Percentiles rank a stretch among this genome's conserved stretches.
Evolutionary conservation across 1,140 invertebrate genomes (phyloP).

Genomic region (Cotesia vestalis): DNA sequence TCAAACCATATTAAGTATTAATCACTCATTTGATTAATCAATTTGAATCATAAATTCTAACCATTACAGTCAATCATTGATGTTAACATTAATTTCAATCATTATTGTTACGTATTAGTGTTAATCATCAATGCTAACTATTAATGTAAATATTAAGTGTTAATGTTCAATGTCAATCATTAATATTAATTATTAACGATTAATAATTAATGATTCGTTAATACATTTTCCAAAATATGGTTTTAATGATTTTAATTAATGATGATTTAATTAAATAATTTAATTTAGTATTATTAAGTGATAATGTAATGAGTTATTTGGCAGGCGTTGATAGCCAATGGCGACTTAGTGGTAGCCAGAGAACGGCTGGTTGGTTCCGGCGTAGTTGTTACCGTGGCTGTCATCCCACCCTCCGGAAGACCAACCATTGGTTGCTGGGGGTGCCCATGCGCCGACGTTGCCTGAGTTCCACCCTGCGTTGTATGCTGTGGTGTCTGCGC

Average conservation of each 20-base stretch:
- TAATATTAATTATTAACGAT: no score
- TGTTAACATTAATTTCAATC: no score
- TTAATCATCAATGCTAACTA: no score
- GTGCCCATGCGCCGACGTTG: slow-evolving; percentile 50
- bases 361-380: slow-evolving; percentile 41
- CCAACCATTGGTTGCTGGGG: slow-evolving; percentile 54
- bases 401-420: slow-evolving; percentile 52
- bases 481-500: slow-evolving; percentile 55
- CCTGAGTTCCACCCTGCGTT: slow-evolving; percentile 53
- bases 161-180: no score
- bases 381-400: slow-evolving; percentile 32
- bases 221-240: no score
- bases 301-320: not conserved
- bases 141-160: no score
- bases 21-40: not conserved
- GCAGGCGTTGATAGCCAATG: slow-evolving; percentile 29
- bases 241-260: not conserved
- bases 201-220: no score
- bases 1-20: not conserved
- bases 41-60: not conserved
- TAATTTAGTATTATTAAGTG: slow-evolving; percentile 13
- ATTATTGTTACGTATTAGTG: no score
- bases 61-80: no score
- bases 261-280: no score
- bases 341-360: slow-evolving; percentile 43